Evolutionary conservation across 1,140 invertebrate genomes (phyloP).

Genomic region (Dufourea novaeangliae): DNA sequence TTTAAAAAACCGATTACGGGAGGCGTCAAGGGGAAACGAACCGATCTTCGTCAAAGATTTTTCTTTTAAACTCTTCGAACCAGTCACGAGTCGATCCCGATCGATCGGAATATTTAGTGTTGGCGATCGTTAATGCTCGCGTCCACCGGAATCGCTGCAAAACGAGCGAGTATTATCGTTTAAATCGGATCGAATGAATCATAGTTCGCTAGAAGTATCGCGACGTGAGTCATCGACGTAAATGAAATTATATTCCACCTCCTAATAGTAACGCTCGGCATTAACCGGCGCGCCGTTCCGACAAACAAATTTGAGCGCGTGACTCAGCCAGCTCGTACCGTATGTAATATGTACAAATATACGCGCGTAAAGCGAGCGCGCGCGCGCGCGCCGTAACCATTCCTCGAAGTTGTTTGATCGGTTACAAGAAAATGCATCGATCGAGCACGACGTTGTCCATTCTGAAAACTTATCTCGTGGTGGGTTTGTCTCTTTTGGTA

Average conservation of each 20-base stretch:
- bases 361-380: neutral
- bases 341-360: conserved; percentile 34
- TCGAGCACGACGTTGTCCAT: too few relatives aligned
- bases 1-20: conserved; percentile 7
- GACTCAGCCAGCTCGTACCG: conserved; percentile 49
- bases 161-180: conserved; percentile 15
- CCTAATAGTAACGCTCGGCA: conserved; percentile 56
- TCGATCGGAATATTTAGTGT: neutral
- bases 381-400: neutral
- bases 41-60: neutral
- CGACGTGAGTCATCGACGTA: conserved; percentile 61
- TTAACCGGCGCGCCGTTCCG: conserved; percentile 47
- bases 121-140: neutral
- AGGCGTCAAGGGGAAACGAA: neutral
- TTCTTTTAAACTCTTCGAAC: too few relatives aligned
- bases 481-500: too few relatives aligned
- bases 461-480: too few relatives aligned
- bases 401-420: conserved; percentile 1
- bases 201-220: conserved; percentile 53
- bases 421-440: neutral
- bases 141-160: neutral
- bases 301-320: conserved; percentile 59
- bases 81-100: neutral
- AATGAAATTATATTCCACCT: conserved; percentile 65
- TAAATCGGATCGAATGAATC: conserved; percentile 52